Evolutionary conservation across 2,888 invertebrate genomes (phyloP).

Genomic region (Drosophila nigritarsus): DNA sequence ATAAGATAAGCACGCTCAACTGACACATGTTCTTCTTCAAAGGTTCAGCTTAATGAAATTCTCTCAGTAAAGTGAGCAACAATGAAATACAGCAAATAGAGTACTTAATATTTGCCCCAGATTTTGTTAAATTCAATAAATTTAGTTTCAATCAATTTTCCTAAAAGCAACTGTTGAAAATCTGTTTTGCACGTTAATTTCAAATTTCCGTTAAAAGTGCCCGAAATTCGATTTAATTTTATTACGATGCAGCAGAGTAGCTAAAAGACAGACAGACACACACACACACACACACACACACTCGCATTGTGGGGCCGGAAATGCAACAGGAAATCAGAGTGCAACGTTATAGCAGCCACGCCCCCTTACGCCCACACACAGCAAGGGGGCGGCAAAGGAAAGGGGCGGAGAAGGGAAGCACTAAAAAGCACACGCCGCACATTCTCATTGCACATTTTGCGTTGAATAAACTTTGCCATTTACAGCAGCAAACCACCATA

Average conservation of each 20-base stretch:
- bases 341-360: slow-evolving; percentile 49
- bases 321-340: slow-evolving; percentile 77
- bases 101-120: slow-evolving; percentile 5
- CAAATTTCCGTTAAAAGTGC: slow-evolving; percentile 59
- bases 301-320: slow-evolving; percentile 26
- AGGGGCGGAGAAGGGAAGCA: not conserved
- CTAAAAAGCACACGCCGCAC: slow-evolving; percentile 39
- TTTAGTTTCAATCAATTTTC: slow-evolving; percentile 23
- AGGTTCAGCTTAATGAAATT: slow-evolving; percentile 15
- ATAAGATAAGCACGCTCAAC: too few relatives aligned
- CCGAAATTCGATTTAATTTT: slow-evolving; percentile 69
- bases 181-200: slow-evolving; percentile 66
- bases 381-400: slow-evolving; percentile 6
- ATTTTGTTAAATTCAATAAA: slow-evolving; percentile 14
- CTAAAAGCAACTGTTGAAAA: slow-evolving; percentile 26
- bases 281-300: not conserved
- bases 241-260: slow-evolving; percentile 35
- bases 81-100: not conserved
- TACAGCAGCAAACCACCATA: slow-evolving; percentile 45
- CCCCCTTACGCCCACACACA: slow-evolving; percentile 11
- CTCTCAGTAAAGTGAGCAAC: slow-evolving; percentile 4
- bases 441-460: slow-evolving; percentile 74
- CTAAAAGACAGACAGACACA: not conserved
- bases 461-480: slow-evolving; percentile 77
- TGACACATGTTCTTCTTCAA: not conserved